phyloP scores from a whole-genome alignment of 2,888 invertebrate species.

The Cantharis lateralis region DNA sequence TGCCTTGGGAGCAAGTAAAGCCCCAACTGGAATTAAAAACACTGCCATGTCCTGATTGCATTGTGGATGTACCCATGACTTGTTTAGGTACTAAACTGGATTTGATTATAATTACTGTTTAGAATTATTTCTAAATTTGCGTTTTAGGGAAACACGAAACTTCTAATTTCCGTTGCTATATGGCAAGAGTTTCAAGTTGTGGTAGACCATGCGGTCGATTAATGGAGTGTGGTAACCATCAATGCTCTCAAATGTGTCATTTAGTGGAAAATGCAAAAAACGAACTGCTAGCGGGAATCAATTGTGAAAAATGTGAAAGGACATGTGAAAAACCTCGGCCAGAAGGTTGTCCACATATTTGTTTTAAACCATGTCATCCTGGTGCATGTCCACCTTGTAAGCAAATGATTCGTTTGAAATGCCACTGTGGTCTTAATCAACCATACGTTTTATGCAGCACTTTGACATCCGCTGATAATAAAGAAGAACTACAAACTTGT shows the following conservation, averaged over 20 bases:
- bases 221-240: constrained; percentile 79
- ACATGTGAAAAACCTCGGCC: constrained; percentile 70
- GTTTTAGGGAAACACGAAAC: constrained; percentile 69
- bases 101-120: background rate
- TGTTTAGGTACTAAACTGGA: constrained; percentile 61
- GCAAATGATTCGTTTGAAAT: constrained; percentile 69
- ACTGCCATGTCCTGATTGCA: constrained; percentile 74
- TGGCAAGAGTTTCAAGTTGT: constrained; percentile 76
- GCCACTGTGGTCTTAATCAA: constrained; percentile 82
- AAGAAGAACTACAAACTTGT: constrained; percentile 62
- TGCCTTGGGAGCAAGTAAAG: constrained; percentile 66
- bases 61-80: constrained; percentile 69
- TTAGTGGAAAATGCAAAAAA: constrained; percentile 58
- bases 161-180: constrained; percentile 68
- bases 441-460: constrained; percentile 76
- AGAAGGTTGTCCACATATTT: constrained; percentile 75
- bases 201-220: constrained; percentile 74
- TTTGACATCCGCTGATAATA: constrained; percentile 60
- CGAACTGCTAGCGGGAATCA: constrained; percentile 51
- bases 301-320: constrained; percentile 63
- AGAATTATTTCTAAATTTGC: background rate
- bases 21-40: constrained; percentile 57
- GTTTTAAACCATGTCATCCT: constrained; percentile 72
- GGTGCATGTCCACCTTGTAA: constrained; percentile 78
- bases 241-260: constrained; percentile 76